Evolutionary conservation across 2,797 vertebrate species (phyloP).

Genomic region (Phrynocephalus forsythii): DNA sequence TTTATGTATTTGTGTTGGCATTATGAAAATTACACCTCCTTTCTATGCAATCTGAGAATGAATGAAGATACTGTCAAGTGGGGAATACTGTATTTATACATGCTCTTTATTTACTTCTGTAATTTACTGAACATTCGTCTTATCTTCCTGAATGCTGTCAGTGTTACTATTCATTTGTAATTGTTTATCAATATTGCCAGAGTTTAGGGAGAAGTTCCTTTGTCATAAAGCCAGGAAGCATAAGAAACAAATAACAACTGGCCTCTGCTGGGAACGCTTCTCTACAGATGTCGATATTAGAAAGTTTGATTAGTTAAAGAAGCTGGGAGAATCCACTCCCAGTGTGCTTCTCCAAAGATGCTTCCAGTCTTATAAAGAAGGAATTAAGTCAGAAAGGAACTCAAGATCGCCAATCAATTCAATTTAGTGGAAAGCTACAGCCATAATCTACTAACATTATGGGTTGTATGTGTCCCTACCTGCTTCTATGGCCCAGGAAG

Average conservation of each 20-base stretch:
- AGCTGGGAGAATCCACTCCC: not conserved
- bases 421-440: not conserved
- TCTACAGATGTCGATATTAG: slow-evolving; percentile 3
- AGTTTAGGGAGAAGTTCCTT: slow-evolving; percentile 2
- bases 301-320: slow-evolving; percentile 10
- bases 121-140: slow-evolving; percentile 32
- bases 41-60: not conserved
- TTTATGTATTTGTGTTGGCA: not conserved
- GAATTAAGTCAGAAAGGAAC: not conserved
- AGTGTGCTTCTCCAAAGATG: not conserved
- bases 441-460: not conserved
- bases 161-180: slow-evolving; percentile 15
- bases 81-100: not conserved
- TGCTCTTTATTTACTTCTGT: slow-evolving; percentile 11
- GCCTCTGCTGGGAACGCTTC: not conserved
- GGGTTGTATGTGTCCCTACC: not conserved
- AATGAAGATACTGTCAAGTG: not conserved
- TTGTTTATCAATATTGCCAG: slow-evolving; percentile 27
- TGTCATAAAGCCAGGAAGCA: not conserved
- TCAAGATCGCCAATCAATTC: not conserved
- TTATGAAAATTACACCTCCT: not conserved
- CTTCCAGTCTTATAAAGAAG: not conserved
- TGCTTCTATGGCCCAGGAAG: not conserved
- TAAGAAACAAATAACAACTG: slow-evolving; percentile 19
- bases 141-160: slow-evolving; percentile 9